phyloP scores from a whole-genome alignment of 2,888 invertebrate species.

The Busseola fusca region DNA sequence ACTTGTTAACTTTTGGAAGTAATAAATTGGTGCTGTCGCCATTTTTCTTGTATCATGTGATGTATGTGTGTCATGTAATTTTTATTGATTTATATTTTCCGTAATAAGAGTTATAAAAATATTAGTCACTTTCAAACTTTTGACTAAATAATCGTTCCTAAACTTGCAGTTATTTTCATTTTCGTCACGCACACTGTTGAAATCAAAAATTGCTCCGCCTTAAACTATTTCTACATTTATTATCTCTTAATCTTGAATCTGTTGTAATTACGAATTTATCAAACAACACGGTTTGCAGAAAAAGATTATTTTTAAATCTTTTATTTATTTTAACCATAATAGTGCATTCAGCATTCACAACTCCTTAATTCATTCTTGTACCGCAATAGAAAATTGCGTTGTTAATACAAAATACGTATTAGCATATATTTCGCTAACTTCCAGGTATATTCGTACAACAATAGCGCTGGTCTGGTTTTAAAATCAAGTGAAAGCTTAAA shows the following conservation, averaged over 20 bases:
- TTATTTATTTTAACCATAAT: background rate
- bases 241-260: background rate
- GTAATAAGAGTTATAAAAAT: background rate
- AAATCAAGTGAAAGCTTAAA: slow-evolving; percentile 51
- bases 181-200: background rate
- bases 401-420: slow-evolving; percentile 28
- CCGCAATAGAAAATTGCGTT: slow-evolving; percentile 7
- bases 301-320: background rate
- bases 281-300: background rate
- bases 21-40: slow-evolving; percentile 12
- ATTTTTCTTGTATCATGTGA: background rate
- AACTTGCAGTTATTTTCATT: background rate
- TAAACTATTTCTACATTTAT: background rate
- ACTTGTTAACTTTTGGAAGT: slow-evolving; percentile 28
- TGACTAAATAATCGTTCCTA: background rate
- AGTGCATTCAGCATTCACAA: background rate
- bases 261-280: background rate
- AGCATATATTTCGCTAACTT: slow-evolving; percentile 30
- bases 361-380: background rate
- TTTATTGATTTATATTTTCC: background rate
- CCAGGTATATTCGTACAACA: slow-evolving; percentile 40
- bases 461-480: slow-evolving; percentile 45
- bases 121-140: background rate
- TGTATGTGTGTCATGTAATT: background rate
- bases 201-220: background rate